Evolutionary conservation across 2,888 invertebrate species (phyloP), one percentile per base, ranked within the genome.

Genomic region (Luffia ferchaultella): DNA sequence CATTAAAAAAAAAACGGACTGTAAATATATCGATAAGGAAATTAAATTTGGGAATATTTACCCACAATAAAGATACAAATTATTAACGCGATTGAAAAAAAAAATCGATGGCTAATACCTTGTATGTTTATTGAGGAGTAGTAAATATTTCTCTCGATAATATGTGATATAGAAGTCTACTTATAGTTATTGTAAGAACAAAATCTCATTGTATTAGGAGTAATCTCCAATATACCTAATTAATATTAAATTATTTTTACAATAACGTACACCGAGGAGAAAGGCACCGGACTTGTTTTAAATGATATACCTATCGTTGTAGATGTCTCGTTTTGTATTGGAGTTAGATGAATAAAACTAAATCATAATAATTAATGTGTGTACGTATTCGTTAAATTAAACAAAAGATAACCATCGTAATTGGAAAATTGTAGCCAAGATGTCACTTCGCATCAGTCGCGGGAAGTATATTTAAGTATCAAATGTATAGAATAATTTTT

Each of bases 121-220:
- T 30, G 30, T 30, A 30, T 30, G 12, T 30, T 30, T 30, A 30
- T 30, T 30, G 30, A 12, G 30, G 30, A 58, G 59, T 69, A 69
- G 73, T 75, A 67, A 74, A 76, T 74, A 67, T 68, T 68, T 68
- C 62, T 67, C 65, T 62, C 73, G 68, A 75, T 70, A 63, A 62
- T 67, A 78, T 77, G 82, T 82, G 82, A 80, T 82, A 79, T 77
- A 75, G 68, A 70, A 71, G 71, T 71, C 70, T 68, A 72, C 67
- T 63, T 65, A 62, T 64, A 60, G 69, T 69, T 71, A 69, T 59
- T 65, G 55, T 74, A 73, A 70, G 71, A 67, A 64, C 64, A 64
- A 67, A 78, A 79, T 77, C 76, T 79, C 77, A 68, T 30, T 30
- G 30, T 70, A 68, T 62, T 56, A 42, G 58, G 69, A 70, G 59